phyloP scores from a whole-genome alignment of 2,797 vertebrate species.

The Catharus ustulatus region DNA sequence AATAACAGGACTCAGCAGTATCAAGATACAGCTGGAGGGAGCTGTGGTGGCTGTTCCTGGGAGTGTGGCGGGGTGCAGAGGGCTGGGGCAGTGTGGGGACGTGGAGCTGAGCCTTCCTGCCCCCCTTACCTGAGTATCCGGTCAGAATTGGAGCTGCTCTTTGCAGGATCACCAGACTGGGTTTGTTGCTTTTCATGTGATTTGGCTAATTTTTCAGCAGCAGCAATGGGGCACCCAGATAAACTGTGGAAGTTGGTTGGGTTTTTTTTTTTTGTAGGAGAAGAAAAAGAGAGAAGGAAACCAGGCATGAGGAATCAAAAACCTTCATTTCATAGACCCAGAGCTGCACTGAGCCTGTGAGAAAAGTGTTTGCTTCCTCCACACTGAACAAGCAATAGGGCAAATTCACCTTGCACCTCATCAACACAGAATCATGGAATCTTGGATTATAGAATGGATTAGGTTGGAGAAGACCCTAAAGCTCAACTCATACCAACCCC shows the following conservation, averaged over 20 bases:
- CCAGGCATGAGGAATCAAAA: background rate
- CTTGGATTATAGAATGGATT: background rate
- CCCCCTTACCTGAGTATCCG: constrained; percentile 88
- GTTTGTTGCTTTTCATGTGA: constrained; percentile 90
- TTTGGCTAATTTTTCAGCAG: constrained; percentile 95
- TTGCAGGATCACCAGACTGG: constrained; percentile 83
- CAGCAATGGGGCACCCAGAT: constrained; percentile 96
- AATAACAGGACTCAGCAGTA: constrained; percentile 24
- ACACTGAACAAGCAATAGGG: background rate
- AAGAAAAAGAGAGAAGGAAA: constrained; percentile 28
- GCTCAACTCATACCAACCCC: too few relatives aligned
- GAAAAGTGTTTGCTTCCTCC: background rate
- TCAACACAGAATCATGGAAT: background rate
- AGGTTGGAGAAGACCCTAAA: background rate
- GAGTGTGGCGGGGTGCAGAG: fast-evolving
- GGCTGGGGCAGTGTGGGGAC: background rate
- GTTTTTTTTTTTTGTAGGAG: background rate
- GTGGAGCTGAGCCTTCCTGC: fast-evolving
- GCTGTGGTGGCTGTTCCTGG: background rate
- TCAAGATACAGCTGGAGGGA: background rate
- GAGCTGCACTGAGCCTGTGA: background rate
- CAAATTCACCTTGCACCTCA: background rate
- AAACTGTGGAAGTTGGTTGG: constrained; percentile 76
- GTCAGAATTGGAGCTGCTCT: constrained; percentile 91
- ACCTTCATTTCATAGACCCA: background rate